Evolutionary conservation across 2,888 invertebrate species (phyloP), one percentile per base, ranked within the genome.

Genomic region (Thymelicus acteon): DNA sequence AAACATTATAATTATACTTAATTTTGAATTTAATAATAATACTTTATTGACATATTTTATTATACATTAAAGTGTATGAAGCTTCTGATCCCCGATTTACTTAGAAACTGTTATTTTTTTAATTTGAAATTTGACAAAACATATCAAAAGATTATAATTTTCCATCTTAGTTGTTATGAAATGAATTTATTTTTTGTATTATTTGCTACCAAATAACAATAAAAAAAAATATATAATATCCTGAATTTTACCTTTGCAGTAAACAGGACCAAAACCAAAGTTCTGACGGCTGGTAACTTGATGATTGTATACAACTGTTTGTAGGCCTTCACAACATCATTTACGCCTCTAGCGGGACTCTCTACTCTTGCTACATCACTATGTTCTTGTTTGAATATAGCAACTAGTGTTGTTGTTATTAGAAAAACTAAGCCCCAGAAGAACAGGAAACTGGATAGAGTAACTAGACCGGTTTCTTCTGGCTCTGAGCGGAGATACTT

Each of bases 371-470:
- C 76, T 12, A 79, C 75, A 74, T 95, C 88, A 84, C 95, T 92
- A 74, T 94, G 93, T 90, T 99, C 99, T 75, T 95, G 95, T 87
- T 99, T 99, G n/a, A 98, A 94, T 13, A 99, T 73, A 49, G 97
- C 97, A 62, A 99, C 96, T 3, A 99, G 82, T 0, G 98, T 98
- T 0, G 99, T 99, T 0, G 97, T 96, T 1, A 97, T 85, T 64
- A 99, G 94, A 86, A 99, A 99, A 2, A 97, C 94, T 89, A 98
- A 95, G 6, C 98, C 98, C 99, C 99, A 99, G 86, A 99, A 98
- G 85, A 96, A 96, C 15, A 99, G 94, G 89, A 99, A 99, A 77
- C 97, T 97, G 13, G 96, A 93, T 61, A 97, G 85, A 1, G 96
- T 96, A 0, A 97, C 94, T 64, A 97, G 88, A 60, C 98, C 99